These are phyloP conservation scores for Nymphalis io DNA, from an alignment of 1,140 invertebrate species.

Conservation along the genomic window DNA sequence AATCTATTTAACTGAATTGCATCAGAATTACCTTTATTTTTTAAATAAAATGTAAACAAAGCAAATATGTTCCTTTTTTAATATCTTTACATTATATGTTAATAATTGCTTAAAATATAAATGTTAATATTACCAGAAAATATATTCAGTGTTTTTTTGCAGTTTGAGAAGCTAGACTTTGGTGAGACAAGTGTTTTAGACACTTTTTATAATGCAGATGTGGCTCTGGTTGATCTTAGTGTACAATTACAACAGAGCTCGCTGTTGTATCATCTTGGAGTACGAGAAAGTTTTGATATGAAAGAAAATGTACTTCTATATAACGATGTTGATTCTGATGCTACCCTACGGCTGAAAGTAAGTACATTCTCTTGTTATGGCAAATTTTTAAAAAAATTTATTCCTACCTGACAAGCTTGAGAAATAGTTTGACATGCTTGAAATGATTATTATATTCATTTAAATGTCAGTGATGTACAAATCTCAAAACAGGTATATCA, in stretches of 20 bases:
- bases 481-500: too few species aligned
- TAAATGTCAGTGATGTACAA: too few species aligned
- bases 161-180: conserved; percentile 94
- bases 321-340: conserved; percentile 94
- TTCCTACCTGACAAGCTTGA: too few species aligned
- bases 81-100: too few species aligned
- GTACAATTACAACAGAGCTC: conserved; percentile 94
- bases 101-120: too few species aligned
- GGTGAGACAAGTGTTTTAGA: conserved; percentile 92
- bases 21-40: background rate
- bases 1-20: background rate
- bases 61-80: too few species aligned
- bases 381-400: too few species aligned
- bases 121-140: too few species aligned
- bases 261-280: conserved; percentile 97
- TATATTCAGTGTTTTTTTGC: conserved; percentile 48
- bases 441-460: too few species aligned
- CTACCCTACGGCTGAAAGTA: conserved; percentile 92
- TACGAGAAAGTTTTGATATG: conserved; percentile 99
- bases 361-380: conserved; percentile 12
- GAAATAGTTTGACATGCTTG: too few species aligned
- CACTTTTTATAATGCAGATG: conserved; percentile 98
- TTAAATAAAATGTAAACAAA: background rate
- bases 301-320: conserved; percentile 97
- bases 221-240: conserved; percentile 97